Percentiles rank a stretch among this genome's conserved stretches.
phyloP scores from a whole-genome alignment of 2,113 vertebrate genomes.

The Protobothrops flavoviridis region DNA sequence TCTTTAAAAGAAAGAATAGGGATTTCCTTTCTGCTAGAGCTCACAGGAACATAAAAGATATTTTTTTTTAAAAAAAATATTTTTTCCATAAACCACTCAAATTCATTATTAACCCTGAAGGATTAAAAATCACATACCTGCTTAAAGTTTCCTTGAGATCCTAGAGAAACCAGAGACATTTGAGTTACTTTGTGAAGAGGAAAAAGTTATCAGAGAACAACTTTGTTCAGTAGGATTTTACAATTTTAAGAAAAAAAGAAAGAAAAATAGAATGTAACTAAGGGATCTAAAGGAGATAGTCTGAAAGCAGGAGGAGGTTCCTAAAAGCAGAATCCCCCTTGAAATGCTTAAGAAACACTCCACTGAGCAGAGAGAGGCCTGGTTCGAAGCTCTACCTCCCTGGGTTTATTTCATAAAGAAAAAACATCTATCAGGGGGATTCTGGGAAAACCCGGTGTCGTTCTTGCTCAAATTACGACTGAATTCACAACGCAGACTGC shows the following conservation, averaged over 20 bases:
- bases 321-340: neutral
- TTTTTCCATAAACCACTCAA: neutral
- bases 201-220: neutral
- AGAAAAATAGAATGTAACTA: neutral
- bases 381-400: neutral
- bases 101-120: accelerated
- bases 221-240: neutral
- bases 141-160: constrained; percentile 34
- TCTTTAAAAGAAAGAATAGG: neutral
- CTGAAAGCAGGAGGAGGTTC: neutral
- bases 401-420: neutral
- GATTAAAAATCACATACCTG: constrained; percentile 42
- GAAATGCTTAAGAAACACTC: neutral
- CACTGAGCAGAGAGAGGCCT: neutral
- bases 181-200: neutral
- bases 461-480: neutral
- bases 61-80: neutral
- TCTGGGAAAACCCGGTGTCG: neutral
- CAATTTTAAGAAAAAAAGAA: neutral
- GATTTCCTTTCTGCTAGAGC: neutral
- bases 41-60: neutral
- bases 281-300: neutral
- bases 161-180: constrained; percentile 45
- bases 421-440: neutral
- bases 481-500: neutral